Percentiles rank a stretch among this genome's conserved stretches.
Evolutionary conservation across 2,888 invertebrate species (phyloP).

Genomic region (Pegoplata infirma): DNA sequence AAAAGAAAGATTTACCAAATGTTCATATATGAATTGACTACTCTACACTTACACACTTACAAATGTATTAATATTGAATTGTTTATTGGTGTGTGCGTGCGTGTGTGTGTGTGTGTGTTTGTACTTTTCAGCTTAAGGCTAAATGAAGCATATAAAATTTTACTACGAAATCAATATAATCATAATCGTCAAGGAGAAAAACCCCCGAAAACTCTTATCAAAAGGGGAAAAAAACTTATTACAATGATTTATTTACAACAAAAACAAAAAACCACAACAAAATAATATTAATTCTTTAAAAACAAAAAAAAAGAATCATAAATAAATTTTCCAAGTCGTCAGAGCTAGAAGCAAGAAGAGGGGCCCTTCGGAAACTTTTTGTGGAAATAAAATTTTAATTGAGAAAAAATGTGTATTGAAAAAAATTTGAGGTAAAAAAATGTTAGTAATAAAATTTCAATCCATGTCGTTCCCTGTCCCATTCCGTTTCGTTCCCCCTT

Average conservation of each 20-base stretch:
- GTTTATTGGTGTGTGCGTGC: background rate
- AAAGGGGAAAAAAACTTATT: background rate
- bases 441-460: no score
- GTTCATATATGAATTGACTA: background rate
- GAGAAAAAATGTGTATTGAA: no score
- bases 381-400: no score
- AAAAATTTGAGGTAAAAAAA: no score
- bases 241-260: conserved; percentile 29
- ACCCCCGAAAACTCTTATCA: background rate
- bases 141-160: conserved; percentile 56
- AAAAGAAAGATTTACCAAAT: background rate
- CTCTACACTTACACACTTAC: background rate
- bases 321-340: no score
- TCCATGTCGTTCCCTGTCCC: no score
- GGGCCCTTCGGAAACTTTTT: no score
- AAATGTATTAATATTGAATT: background rate
- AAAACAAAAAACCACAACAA: background rate
- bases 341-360: no score
- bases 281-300: conserved; percentile 24
- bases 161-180: conserved; percentile 52
- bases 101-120: background rate
- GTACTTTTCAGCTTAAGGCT: conserved; percentile 54
- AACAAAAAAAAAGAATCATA: conserved; percentile 3
- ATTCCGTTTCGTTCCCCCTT: no score
- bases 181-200: conserved; percentile 10